A percentile compares a stretch with the other conserved stretches of the same genome.
Evolutionary conservation across 2,797 vertebrate genomes (phyloP).

Genomic region (Acanthiza pusilla): DNA sequence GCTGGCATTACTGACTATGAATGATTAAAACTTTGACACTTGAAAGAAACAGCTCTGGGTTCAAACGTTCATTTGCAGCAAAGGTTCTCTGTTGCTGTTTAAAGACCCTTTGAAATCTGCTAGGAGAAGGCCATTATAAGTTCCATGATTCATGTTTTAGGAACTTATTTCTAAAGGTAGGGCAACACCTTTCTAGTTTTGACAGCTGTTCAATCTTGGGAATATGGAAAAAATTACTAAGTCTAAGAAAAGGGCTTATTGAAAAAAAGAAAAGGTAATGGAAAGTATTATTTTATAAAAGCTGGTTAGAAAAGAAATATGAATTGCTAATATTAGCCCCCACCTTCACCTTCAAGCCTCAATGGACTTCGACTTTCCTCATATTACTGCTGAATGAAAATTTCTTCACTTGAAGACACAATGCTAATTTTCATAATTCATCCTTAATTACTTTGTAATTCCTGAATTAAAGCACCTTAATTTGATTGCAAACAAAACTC

Average conservation of each 20-base stretch:
- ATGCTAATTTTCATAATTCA: not conserved
- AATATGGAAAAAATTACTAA: not conserved
- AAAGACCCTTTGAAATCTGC: not conserved
- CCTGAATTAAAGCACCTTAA: constrained; percentile 19
- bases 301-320: not conserved
- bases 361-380: not conserved
- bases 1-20: not conserved
- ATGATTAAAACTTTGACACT: not conserved
- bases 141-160: not conserved
- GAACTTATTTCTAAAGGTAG: not conserved
- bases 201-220: not conserved
- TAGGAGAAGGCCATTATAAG: not conserved
- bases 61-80: not conserved
- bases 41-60: not conserved
- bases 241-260: not conserved
- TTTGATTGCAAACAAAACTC: constrained; percentile 27
- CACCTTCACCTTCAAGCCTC: not conserved
- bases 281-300: not conserved
- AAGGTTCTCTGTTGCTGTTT: not conserved
- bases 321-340: not conserved
- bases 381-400: constrained; percentile 2
- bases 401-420: constrained; percentile 23
- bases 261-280: not conserved
- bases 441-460: constrained; percentile 16
- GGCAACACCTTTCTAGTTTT: not conserved